A percentile compares a stretch with the other conserved stretches of the same genome.
These are phyloP conservation scores for Cryptophagus acutangulus DNA, from an alignment of 2,888 invertebrate genomes.

Conservation along the genomic window DNA sequence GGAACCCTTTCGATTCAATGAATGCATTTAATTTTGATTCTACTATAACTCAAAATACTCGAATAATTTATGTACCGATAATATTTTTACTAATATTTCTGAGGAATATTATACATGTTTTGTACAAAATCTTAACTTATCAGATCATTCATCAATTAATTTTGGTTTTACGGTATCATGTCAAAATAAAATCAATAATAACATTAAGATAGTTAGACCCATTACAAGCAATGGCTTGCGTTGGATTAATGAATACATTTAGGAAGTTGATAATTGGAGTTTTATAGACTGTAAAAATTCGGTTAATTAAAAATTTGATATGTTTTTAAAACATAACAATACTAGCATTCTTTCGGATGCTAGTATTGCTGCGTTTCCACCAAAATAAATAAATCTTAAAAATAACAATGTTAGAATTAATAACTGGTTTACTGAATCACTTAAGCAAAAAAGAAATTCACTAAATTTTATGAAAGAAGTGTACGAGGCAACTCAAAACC, in stretches of 20 bases:
- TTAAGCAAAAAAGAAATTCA: not conserved
- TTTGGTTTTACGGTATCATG: no score
- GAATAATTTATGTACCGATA: not conserved
- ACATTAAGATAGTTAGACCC: no score
- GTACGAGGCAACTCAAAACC: constrained; percentile 2
- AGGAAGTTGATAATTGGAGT: not conserved
- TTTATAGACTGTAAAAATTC: not conserved
- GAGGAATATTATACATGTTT: not conserved
- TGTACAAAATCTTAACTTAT: not conserved
- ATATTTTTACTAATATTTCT: not conserved
- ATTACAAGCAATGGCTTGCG: no score
- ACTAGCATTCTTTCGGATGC: not conserved
- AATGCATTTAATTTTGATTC: not conserved
- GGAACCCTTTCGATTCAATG: not conserved
- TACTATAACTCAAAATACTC: not conserved
- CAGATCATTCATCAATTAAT: not conserved
- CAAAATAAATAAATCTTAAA: not conserved
- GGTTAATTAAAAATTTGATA: constrained; percentile 1
- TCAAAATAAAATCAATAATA: no score
- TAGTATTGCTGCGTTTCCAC: not conserved
- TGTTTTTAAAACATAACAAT: no score
- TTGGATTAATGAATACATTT: not conserved
- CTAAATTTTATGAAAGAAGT: not conserved
- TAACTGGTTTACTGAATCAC: not conserved
- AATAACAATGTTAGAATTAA: not conserved